Evolutionary conservation across 2,888 invertebrate species (phyloP).

Genomic region (Drosophila cracens): DNA sequence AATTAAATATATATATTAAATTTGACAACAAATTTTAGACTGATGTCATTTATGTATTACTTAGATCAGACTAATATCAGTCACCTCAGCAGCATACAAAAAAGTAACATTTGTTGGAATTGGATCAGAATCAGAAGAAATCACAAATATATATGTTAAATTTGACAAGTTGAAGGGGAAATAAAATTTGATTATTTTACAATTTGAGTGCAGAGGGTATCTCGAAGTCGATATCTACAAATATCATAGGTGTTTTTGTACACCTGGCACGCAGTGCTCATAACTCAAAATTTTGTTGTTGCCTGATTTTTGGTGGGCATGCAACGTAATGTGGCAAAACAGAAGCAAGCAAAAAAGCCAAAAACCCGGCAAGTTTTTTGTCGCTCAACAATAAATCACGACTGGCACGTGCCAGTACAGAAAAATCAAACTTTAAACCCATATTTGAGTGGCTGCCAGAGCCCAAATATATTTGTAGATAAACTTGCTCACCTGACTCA

Average conservation of each 20-base stretch:
- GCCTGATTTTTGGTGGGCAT: slow-evolving; percentile 26
- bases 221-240: neutral
- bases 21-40: neutral
- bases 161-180: neutral
- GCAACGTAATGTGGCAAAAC: slow-evolving; percentile 72
- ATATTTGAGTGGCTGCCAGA: slow-evolving; percentile 1
- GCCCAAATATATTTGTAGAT: neutral
- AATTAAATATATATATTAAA: neutral
- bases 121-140: neutral
- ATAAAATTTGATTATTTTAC: neutral
- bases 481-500: neutral
- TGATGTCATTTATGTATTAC: neutral
- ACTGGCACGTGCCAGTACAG: slow-evolving; percentile 69
- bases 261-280: slow-evolving; percentile 76
- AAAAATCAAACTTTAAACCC: slow-evolving; percentile 25
- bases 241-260: slow-evolving; percentile 44
- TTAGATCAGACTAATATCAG: neutral
- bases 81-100: no score
- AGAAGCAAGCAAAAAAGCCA: slow-evolving; percentile 67
- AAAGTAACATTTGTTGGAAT: neutral
- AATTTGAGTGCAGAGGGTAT: slow-evolving; percentile 19
- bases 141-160: neutral
- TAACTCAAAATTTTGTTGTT: slow-evolving; percentile 70
- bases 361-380: slow-evolving; percentile 43
- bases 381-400: slow-evolving; percentile 81